Percentiles rank a stretch among this genome's conserved stretches.
Conservation (phyloP, 2,797 vertebrate genomes). For the Propithecus perrieri region DNA sequence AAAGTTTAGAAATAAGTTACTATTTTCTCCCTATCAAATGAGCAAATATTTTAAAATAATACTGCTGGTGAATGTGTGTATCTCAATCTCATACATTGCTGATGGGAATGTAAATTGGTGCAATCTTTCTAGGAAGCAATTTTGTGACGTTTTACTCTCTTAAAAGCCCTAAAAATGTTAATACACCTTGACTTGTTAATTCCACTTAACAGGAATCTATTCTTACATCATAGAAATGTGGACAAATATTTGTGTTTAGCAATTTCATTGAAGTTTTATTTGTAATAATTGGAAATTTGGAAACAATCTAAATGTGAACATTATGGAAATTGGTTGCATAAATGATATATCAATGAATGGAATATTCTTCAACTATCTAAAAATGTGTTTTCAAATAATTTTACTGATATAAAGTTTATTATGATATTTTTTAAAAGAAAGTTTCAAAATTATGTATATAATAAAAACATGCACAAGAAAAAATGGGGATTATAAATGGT, state of each 20-base stretch:
- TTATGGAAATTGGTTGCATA: neutral
- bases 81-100: neutral
- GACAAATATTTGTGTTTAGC: neutral
- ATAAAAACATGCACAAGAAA: neutral
- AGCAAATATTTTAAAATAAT: conserved; percentile 8
- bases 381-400: conserved; percentile 31
- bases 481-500: neutral
- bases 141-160: neutral
- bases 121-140: neutral
- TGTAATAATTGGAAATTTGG: neutral
- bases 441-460: neutral
- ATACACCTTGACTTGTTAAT: neutral
- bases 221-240: neutral
- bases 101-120: neutral
- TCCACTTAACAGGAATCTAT: neutral
- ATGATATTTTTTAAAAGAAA: neutral
- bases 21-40: neutral
- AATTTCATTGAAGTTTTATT: conserved; percentile 7
- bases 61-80: neutral
- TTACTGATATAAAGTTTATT: neutral
- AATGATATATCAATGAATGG: neutral
- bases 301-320: neutral
- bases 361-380: neutral
- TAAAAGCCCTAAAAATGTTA: neutral
- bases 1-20: neutral